These are phyloP conservation scores for Chiroxiphia lanceolata DNA, from an alignment of 2,797 vertebrate genomes.

Conservation along the genomic window DNA sequence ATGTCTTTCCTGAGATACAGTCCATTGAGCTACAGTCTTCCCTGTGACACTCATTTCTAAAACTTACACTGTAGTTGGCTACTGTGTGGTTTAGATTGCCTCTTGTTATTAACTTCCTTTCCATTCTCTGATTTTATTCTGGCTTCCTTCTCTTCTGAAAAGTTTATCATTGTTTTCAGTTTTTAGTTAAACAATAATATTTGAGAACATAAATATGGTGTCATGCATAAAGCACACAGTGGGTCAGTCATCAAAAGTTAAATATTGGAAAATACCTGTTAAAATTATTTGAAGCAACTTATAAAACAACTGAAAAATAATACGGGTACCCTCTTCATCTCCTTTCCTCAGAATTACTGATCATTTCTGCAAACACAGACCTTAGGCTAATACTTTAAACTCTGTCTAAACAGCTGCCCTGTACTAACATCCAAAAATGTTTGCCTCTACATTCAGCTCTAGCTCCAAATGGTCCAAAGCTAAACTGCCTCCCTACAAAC, in stretches of 20 bases:
- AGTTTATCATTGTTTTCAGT: not conserved
- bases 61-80: not conserved
- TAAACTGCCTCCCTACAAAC: not conserved
- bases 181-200: not conserved
- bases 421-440: not conserved
- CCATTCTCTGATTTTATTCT: not conserved
- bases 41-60: not conserved
- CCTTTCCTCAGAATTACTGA: not conserved
- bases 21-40: not conserved
- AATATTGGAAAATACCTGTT: not conserved
- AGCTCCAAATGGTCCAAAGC: not conserved
- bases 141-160: not conserved
- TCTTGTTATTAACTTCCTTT: not conserved
- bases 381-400: not conserved
- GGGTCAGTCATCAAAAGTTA: not conserved
- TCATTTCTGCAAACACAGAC: not conserved
- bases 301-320: not conserved
- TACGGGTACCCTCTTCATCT: not conserved
- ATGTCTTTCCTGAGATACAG: not conserved
- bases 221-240: not conserved
- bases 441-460: not conserved
- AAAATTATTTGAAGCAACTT: not conserved
- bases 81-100: not conserved
- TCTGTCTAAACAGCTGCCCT: not conserved
- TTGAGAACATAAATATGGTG: not conserved